A percentile compares a stretch with the other conserved stretches of the same genome.
Conservation (phyloP, 2,888 invertebrate species). For the Alcis repandata region DNA sequence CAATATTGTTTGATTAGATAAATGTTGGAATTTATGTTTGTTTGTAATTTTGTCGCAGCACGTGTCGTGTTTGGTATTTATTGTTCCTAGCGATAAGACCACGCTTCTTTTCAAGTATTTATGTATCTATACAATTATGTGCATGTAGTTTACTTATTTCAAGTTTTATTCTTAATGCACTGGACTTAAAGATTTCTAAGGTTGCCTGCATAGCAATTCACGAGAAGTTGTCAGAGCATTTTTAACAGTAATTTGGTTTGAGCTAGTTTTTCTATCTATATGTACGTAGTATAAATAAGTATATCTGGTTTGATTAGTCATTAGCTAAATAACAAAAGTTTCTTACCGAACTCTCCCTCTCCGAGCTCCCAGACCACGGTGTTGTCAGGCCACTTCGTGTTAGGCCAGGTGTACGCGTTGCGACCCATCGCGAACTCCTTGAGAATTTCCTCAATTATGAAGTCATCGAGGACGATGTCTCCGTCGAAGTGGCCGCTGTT, state of each 20-base stretch:
- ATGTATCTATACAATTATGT: too few relatives aligned
- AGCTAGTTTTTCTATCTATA: too few relatives aligned
- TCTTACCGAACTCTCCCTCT: slow-evolving; percentile 64
- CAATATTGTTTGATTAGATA: slow-evolving; percentile 22
- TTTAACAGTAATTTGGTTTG: too few relatives aligned
- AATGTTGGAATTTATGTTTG: slow-evolving; percentile 10
- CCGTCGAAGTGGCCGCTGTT: slow-evolving; percentile 76
- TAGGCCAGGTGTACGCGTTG: slow-evolving; percentile 71
- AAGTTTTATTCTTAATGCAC: too few relatives aligned
- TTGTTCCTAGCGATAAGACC: neutral
- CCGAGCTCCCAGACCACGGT: slow-evolving; percentile 74
- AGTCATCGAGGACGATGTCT: slow-evolving; percentile 76
- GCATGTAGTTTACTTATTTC: too few relatives aligned
- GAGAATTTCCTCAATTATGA: slow-evolving; percentile 69
- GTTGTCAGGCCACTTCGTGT: slow-evolving; percentile 74
- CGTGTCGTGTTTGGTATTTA: slow-evolving; percentile 5
- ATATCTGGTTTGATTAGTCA: too few relatives aligned
- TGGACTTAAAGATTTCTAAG: too few relatives aligned
- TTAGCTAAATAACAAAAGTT: neutral
- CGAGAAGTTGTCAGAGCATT: too few relatives aligned
- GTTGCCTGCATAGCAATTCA: too few relatives aligned
- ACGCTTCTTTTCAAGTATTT: neutral
- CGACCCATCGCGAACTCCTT: slow-evolving; percentile 68
- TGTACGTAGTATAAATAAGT: too few relatives aligned
- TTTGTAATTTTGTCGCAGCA: slow-evolving; percentile 7